Conservation (phyloP, 2,888 invertebrate genomes). For the Nasonovia ribisnigri region DNA sequence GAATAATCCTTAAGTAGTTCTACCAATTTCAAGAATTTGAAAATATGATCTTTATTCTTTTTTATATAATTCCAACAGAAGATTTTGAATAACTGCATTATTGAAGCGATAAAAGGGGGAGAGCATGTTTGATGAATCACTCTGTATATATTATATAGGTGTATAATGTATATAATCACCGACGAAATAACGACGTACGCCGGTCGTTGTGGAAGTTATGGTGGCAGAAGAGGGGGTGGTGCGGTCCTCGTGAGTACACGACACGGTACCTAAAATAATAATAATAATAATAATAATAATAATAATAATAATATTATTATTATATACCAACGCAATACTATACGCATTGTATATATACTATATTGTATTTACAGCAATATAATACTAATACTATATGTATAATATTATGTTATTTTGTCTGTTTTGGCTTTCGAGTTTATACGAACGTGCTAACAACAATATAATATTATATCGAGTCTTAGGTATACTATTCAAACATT, state of each 20-base stretch:
- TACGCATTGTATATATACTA: background rate
- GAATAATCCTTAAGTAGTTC: background rate
- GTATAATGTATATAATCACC: background rate
- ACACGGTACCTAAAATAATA: background rate
- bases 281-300: background rate
- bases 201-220: background rate
- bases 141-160: background rate
- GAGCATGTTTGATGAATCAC: background rate
- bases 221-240: background rate
- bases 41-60: background rate
- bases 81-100: background rate
- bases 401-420: conserved; percentile 5
- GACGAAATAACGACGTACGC: background rate
- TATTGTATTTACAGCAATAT: conserved; percentile 1
- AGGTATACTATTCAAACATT: background rate
- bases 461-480: background rate
- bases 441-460: conserved; percentile 3
- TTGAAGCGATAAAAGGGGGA: background rate
- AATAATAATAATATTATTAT: background rate
- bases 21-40: background rate
- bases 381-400: too few species aligned
- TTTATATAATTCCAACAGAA: background rate
- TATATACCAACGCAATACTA: background rate
- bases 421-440: conserved; percentile 3
- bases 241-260: background rate